Conservation (phyloP, 2,888 invertebrate species). For the Nasonovia ribisnigri region DNA sequence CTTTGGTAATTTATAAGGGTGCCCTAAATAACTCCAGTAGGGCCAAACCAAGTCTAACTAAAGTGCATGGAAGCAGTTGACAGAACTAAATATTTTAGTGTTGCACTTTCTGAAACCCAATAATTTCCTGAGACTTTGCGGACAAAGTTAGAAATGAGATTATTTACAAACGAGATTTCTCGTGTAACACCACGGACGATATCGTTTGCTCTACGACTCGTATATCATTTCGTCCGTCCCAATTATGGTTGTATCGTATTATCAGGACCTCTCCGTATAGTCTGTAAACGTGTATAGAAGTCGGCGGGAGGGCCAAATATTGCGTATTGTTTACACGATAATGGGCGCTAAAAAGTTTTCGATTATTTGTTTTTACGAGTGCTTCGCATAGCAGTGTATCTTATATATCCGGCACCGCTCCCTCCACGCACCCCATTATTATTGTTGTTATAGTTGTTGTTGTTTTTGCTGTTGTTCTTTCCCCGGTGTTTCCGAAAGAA, state of each 20-base stretch:
- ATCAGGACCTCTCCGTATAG: background rate
- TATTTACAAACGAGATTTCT: background rate
- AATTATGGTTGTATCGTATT: background rate
- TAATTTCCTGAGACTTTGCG: background rate
- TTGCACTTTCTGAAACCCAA: background rate
- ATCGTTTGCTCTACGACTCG: background rate
- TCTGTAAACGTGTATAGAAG: background rate
- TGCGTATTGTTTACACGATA: background rate
- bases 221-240: background rate
- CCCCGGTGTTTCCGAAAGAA: background rate
- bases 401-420: background rate
- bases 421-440: background rate
- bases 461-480: background rate
- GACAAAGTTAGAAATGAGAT: too few species aligned
- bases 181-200: background rate
- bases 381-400: background rate
- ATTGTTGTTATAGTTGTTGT: background rate
- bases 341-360: background rate
- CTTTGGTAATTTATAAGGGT: background rate
- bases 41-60: background rate
- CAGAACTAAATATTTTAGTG: background rate
- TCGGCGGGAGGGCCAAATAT: background rate
- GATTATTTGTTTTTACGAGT: slow-evolving; percentile 13
- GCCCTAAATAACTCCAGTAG: background rate
- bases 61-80: background rate